Conservation (phyloP, 2,113 vertebrate genomes). For the Thalassarche chlororhynchos region DNA sequence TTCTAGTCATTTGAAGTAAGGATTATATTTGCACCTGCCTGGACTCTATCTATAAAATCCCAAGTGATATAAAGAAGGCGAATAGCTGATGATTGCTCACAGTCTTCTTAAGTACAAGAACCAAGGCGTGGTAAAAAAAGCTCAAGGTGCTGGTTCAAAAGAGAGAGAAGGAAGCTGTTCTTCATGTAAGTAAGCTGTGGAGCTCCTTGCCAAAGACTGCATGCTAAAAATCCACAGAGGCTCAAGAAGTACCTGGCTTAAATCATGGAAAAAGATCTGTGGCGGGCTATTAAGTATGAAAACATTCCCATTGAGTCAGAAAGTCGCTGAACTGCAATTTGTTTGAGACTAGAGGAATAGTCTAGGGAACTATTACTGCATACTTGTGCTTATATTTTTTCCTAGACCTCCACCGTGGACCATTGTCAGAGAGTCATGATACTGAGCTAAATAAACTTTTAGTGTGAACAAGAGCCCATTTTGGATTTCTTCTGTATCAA, state of each 20-base stretch:
- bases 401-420: neutral
- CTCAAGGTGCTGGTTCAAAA: neutral
- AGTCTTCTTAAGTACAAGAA: neutral
- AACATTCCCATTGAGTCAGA: neutral
- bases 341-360: neutral
- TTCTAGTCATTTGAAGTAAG: neutral
- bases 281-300: neutral
- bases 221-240: neutral
- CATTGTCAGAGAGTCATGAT: neutral
- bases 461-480: neutral
- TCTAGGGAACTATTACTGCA: neutral
- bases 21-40: neutral
- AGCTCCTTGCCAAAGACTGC: neutral
- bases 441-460: neutral
- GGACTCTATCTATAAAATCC: neutral
- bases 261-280: neutral
- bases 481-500: neutral
- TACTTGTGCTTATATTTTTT: neutral
- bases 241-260: neutral
- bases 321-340: neutral
- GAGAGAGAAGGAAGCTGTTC: neutral
- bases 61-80: neutral
- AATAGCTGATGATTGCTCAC: neutral
- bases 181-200: neutral
- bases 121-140: neutral